A percentile compares a stretch with the other conserved stretches of the same genome.
These are phyloP conservation scores for Acronicta alni DNA, from an alignment of 2,888 invertebrate genomes.

Conservation along the genomic window DNA sequence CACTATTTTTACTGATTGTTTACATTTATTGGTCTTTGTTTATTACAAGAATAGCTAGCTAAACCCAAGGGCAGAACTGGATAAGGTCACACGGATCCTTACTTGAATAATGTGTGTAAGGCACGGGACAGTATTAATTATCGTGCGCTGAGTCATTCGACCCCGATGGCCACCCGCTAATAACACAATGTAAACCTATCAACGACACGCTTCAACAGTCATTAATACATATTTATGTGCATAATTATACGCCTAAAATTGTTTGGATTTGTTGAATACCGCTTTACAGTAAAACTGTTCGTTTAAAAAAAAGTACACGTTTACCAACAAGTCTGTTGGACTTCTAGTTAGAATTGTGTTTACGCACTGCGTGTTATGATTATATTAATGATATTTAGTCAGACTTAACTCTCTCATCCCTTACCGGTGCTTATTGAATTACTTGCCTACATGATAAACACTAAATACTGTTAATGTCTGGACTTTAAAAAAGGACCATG, in stretches of 20 bases:
- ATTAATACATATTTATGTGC: conserved; percentile 39
- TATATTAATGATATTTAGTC: no score
- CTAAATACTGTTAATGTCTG: no score
- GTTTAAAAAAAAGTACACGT: no score
- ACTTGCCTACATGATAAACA: no score
- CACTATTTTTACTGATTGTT: background rate
- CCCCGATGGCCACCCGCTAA: conserved; percentile 30
- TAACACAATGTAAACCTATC: conserved; percentile 38
- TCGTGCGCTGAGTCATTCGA: conserved; percentile 51
- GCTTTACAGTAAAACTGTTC: background rate
- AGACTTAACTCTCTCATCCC: background rate
- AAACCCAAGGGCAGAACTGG: conserved; percentile 42
- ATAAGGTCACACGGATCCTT: conserved; percentile 58
- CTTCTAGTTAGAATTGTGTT: no score
- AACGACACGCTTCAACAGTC: conserved; percentile 31
- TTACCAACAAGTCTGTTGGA: no score
- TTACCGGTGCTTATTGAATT: no score
- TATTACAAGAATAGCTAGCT: conserved; percentile 26
- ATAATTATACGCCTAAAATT: conserved; percentile 14
- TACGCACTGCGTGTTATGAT: no score
- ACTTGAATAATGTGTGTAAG: conserved; percentile 60
- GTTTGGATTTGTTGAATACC: conserved; percentile 25
- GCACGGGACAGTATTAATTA: conserved; percentile 62
- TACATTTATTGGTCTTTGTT: conserved; percentile 29
- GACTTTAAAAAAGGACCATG: no score